phyloP scores from a whole-genome alignment of 2,797 vertebrate species.

The Percopsis omiscomaycus region DNA sequence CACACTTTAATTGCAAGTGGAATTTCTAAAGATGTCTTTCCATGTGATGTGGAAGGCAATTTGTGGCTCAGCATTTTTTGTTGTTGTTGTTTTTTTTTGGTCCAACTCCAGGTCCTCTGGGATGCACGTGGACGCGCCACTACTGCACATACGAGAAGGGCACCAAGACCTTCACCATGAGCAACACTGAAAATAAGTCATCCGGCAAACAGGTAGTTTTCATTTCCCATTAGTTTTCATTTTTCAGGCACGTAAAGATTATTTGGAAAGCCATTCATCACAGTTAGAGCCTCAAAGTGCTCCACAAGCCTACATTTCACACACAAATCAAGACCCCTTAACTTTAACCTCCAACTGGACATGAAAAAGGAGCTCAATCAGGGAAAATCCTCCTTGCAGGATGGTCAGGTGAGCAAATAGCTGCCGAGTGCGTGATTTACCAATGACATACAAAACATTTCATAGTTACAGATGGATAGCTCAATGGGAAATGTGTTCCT shows the following conservation, averaged over 20 bases:
- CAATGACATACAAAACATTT: too few relatives aligned
- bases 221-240: not conserved
- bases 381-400: too few relatives aligned
- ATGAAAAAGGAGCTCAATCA: too few relatives aligned
- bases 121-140: conserved; percentile 93
- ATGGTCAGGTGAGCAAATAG: too few relatives aligned
- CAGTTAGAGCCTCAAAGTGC: too few relatives aligned
- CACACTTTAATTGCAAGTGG: conserved; percentile 58
- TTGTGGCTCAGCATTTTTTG: conserved; percentile 22
- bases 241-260: not conserved
- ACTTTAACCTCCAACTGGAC: too few relatives aligned
- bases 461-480: too few relatives aligned
- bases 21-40: conserved; percentile 57
- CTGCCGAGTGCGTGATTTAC: too few relatives aligned
- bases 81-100: conserved; percentile 18
- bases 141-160: conserved; percentile 97
- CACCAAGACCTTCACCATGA: conserved; percentile 93
- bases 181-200: conserved; percentile 90
- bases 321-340: too few relatives aligned
- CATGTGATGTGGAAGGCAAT: conserved; percentile 36
- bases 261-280: not conserved
- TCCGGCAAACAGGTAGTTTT: conserved; percentile 87
- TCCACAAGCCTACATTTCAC: too few relatives aligned
- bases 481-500: too few relatives aligned
- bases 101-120: conserved; percentile 84